Evolutionary conservation across 2,797 vertebrate genomes (phyloP).

Genomic region (Urophycis tenuis): DNA sequence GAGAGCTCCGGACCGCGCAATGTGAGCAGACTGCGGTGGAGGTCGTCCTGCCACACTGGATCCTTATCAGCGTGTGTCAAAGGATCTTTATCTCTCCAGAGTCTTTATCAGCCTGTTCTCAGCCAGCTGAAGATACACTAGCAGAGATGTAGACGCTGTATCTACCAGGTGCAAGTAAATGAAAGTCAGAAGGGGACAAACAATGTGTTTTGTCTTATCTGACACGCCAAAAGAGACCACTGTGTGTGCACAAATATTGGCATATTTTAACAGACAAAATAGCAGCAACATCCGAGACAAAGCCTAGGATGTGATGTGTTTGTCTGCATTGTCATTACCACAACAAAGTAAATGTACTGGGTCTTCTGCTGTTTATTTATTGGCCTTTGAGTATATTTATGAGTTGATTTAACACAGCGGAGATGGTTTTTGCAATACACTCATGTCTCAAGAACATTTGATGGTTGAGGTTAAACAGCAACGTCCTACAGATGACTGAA

Average conservation of each 20-base stretch:
- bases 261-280: neutral
- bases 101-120: neutral
- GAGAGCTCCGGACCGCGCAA: neutral
- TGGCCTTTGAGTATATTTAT: neutral
- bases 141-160: neutral
- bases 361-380: neutral
- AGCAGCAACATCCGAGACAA: neutral
- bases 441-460: slow-evolving; percentile 2
- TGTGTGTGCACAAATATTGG: neutral
- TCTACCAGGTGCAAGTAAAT: neutral
- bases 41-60: neutral
- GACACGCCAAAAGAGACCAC: neutral
- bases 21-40: neutral
- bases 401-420: too few species aligned
- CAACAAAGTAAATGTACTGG: neutral
- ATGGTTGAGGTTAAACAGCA: neutral
- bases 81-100: neutral
- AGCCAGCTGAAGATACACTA: neutral
- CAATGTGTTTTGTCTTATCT: neutral
- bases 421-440: neutral
- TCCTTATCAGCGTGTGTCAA: neutral
- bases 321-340: neutral
- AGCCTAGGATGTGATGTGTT: neutral
- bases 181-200: neutral
- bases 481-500: neutral